Percentiles rank a stretch among this genome's conserved stretches.
Evolutionary conservation across 2,113 vertebrate species (phyloP).

Genomic region (Apeltes quadracus): DNA sequence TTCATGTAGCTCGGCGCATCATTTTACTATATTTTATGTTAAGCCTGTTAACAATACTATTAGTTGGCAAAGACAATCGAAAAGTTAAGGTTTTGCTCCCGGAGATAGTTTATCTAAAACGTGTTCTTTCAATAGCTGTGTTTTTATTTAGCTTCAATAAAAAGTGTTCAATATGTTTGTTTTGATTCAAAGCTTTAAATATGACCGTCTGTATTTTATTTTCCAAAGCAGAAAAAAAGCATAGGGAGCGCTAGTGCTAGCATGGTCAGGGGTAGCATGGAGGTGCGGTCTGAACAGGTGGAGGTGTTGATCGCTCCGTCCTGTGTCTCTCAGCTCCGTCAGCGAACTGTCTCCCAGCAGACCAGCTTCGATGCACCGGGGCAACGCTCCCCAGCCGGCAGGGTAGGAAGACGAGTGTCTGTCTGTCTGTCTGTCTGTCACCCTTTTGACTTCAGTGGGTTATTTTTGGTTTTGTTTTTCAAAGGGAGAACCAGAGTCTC

Average conservation of each 20-base stretch:
- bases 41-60: no score
- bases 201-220: no score
- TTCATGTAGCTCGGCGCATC: no score
- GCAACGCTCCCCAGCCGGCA: constrained; percentile 58
- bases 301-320: constrained; percentile 8
- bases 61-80: no score
- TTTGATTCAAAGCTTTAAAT: not conserved
- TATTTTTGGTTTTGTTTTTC: not conserved
- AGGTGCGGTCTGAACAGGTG: not conserved
- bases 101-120: no score
- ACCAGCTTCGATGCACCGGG: constrained; percentile 70
- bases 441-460: not conserved
- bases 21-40: no score
- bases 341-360: constrained; percentile 76
- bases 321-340: constrained; percentile 51
- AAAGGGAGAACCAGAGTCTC: constrained; percentile 72
- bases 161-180: not conserved
- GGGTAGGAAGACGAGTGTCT: constrained; percentile 52
- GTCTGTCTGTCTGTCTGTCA: not conserved
- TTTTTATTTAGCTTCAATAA: not conserved
- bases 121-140: not conserved
- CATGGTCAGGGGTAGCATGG: no score
- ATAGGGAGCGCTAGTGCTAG: no score
- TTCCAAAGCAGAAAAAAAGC: no score
- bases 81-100: no score